Evolutionary conservation across 2,888 invertebrate species (phyloP).

Genomic region (Drosophila formosana): DNA sequence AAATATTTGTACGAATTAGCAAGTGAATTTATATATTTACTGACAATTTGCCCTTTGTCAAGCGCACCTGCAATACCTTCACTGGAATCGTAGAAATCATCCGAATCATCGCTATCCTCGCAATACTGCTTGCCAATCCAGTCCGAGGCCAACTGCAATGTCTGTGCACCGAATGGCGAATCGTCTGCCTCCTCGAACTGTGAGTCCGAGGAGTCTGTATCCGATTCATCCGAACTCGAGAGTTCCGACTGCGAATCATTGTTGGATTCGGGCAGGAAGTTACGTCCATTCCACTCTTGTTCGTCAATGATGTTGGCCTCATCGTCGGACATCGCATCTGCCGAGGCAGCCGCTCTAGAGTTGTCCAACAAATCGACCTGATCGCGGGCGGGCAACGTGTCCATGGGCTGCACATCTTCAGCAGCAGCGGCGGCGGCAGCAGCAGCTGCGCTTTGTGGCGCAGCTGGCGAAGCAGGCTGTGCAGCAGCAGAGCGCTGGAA

Average conservation of each 20-base stretch:
- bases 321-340: constrained; percentile 88
- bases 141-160: constrained; percentile 89
- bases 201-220: constrained; percentile 88
- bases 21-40: background rate
- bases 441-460: constrained; percentile 38
- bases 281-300: constrained; percentile 97
- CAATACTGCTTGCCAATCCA: constrained; percentile 88
- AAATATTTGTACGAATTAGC: background rate
- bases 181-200: constrained; percentile 90
- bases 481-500: constrained; percentile 54
- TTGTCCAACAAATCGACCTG: constrained; percentile 84
- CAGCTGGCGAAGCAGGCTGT: constrained; percentile 36
- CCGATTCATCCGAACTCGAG: constrained; percentile 86
- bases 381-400: constrained; percentile 61
- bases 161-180: constrained; percentile 86
- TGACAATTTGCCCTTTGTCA: constrained; percentile 1
- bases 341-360: constrained; percentile 63
- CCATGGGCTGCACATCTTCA: constrained; percentile 51
- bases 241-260: constrained; percentile 89
- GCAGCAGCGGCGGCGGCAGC: constrained; percentile 20
- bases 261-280: constrained; percentile 93
- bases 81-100: constrained; percentile 85
- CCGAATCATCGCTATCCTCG: constrained; percentile 85
- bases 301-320: constrained; percentile 93
- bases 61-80: constrained; percentile 83